These are phyloP conservation scores for Cirrhinus molitorella DNA, from an alignment of 2,797 vertebrate species.

Conservation along the genomic window DNA sequence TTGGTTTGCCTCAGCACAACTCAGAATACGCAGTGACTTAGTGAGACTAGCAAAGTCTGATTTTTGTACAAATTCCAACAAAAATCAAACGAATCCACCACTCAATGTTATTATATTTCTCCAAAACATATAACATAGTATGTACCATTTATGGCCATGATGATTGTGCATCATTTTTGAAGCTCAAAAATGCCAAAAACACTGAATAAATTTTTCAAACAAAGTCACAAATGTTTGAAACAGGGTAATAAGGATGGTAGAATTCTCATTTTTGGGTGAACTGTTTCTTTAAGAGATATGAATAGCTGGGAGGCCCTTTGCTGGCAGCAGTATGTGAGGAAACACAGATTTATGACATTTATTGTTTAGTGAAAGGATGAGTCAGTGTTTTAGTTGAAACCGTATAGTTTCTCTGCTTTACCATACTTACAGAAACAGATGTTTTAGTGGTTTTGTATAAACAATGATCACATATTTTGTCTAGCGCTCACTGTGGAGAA, in stretches of 20 bases:
- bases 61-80: background rate
- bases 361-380: conserved; percentile 47
- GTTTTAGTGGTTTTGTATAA: conserved; percentile 32
- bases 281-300: conserved; percentile 4
- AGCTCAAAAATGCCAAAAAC: too few species aligned
- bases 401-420: conserved; percentile 26
- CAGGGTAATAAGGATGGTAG: background rate
- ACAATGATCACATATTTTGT: background rate
- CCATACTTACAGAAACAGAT: conserved; percentile 36
- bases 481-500: background rate
- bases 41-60: background rate
- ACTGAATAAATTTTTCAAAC: background rate
- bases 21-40: background rate
- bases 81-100: background rate
- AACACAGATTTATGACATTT: background rate
- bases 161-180: background rate
- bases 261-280: background rate
- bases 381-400: conserved; percentile 55
- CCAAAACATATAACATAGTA: background rate
- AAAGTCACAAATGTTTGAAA: background rate
- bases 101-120: background rate
- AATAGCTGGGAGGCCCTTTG: background rate
- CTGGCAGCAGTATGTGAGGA: conserved; percentile 10
- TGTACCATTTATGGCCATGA: background rate
- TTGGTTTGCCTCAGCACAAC: too few species aligned